phyloP scores from a whole-genome alignment of 2,888 invertebrate genomes.

The Artemia sinica region DNA sequence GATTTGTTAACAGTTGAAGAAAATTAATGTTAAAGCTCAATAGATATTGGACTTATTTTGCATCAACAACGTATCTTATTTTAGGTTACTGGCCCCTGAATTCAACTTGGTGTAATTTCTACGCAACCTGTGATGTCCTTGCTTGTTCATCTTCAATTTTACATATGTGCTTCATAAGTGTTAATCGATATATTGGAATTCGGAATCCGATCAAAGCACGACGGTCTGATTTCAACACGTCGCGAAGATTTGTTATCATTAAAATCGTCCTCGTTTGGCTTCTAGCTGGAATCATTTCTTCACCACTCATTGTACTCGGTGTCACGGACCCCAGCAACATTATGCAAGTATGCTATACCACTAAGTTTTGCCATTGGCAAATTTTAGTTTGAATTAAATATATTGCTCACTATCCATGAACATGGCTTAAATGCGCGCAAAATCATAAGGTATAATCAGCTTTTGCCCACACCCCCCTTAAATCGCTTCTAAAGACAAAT shows the following conservation, averaged over 20 bases:
- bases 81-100: slow-evolving; percentile 75
- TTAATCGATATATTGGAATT: slow-evolving; percentile 79
- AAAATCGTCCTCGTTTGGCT: slow-evolving; percentile 90
- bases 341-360: slow-evolving; percentile 22
- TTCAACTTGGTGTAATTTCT: slow-evolving; percentile 39
- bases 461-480: no score
- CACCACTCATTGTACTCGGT: slow-evolving; percentile 47
- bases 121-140: slow-evolving; percentile 87
- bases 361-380: no score
- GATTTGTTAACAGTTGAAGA: no score
- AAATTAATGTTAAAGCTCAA: no score
- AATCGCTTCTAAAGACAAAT: no score
- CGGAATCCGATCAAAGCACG: slow-evolving; percentile 65
- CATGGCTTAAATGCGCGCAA: no score
- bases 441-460: no score
- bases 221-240: slow-evolving; percentile 49
- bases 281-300: slow-evolving; percentile 73
- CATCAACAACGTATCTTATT: slow-evolving; percentile 26
- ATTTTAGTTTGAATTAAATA: no score
- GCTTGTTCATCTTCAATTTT: slow-evolving; percentile 94
- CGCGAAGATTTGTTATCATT: slow-evolving; percentile 58
- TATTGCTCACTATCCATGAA: no score
- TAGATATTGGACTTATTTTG: no score
- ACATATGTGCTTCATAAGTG: slow-evolving; percentile 89
- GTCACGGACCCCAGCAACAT: slow-evolving; percentile 36